phyloP scores from a whole-genome alignment of 2,797 vertebrate genomes.

The Liparis tanakae region DNA sequence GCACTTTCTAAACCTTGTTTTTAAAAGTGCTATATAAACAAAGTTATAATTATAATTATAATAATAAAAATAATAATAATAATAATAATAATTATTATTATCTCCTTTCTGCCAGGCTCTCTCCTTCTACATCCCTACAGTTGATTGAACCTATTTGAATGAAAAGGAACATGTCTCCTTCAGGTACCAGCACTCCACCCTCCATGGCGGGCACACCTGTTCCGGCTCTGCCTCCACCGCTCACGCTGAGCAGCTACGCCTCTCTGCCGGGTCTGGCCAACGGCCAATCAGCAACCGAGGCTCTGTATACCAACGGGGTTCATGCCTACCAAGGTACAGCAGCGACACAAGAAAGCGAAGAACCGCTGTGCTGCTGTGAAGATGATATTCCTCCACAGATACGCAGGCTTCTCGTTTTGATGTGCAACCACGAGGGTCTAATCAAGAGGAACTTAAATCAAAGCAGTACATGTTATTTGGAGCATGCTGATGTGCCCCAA shows the following conservation, averaged over 20 bases:
- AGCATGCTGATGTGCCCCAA: conserved; percentile 50
- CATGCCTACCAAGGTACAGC: conserved; percentile 92
- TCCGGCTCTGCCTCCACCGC: conserved; percentile 88
- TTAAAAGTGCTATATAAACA: too few species aligned
- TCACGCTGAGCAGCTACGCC: conserved; percentile 91
- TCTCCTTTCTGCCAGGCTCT: background rate
- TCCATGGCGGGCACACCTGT: conserved; percentile 91
- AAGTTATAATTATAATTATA: too few species aligned
- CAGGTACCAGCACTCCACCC: conserved; percentile 95
- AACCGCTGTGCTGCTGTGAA: background rate
- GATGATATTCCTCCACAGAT: conserved; percentile 11
- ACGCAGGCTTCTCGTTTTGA: conserved; percentile 14
- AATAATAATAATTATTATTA: too few species aligned
- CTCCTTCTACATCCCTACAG: background rate
- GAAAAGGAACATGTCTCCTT: conserved; percentile 3
- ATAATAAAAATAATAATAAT: too few species aligned
- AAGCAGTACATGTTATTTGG: conserved; percentile 47
- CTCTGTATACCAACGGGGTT: conserved; percentile 92
- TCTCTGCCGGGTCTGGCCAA: conserved; percentile 88
- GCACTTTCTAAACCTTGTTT: too few species aligned
- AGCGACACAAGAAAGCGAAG: background rate
- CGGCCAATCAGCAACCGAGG: conserved; percentile 88
- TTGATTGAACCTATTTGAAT: background rate
- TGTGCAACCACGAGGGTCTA: conserved; percentile 18
- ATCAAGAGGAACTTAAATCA: conserved; percentile 48